Conservation (phyloP, 2,888 invertebrate genomes). For the Cremastinae sp. region DNA sequence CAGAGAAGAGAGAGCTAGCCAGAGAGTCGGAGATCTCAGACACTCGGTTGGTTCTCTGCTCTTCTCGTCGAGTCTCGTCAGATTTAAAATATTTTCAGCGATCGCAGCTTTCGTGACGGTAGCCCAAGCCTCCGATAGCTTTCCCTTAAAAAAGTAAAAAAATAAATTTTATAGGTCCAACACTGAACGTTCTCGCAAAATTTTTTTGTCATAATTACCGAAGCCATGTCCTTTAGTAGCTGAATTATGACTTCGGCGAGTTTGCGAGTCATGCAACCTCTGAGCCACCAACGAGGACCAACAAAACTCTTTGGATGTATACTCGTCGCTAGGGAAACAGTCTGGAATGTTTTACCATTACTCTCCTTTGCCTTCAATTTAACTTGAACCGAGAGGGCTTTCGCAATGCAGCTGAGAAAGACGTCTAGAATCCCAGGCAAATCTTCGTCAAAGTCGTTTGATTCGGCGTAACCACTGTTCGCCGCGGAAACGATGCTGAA, state of each 20-base stretch:
- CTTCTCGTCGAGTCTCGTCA: slow-evolving; percentile 90
- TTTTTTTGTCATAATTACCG: slow-evolving; percentile 83
- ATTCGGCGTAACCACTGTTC: slow-evolving; percentile 80
- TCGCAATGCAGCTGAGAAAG: slow-evolving; percentile 94
- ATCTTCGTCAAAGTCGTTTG: slow-evolving; percentile 82
- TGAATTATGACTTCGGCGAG: slow-evolving; percentile 93
- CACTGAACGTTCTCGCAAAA: not conserved
- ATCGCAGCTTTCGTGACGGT: slow-evolving; percentile 93
- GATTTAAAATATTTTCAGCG: slow-evolving; percentile 91
- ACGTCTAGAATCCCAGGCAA: slow-evolving; percentile 91
- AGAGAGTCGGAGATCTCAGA: slow-evolving; percentile 91
- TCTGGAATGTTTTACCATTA: slow-evolving; percentile 79
- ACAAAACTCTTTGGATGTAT: slow-evolving; percentile 83
- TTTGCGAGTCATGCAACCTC: slow-evolving; percentile 91
- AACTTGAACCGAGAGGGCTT: slow-evolving; percentile 94
- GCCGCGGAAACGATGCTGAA: slow-evolving; percentile 87
- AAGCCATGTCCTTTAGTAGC: slow-evolving; percentile 95
- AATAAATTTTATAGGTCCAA: too few species aligned
- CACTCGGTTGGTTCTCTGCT: slow-evolving; percentile 90
- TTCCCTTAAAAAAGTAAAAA: slow-evolving; percentile 86
- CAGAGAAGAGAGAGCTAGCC: slow-evolving; percentile 95
- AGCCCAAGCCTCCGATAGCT: slow-evolving; percentile 92
- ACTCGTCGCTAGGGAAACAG: slow-evolving; percentile 84
- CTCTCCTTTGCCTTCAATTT: slow-evolving; percentile 87
- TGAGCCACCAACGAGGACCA: slow-evolving; percentile 90